Conservation (phyloP, 2,113 vertebrate genomes). For the Ardeotis arabs region DNA sequence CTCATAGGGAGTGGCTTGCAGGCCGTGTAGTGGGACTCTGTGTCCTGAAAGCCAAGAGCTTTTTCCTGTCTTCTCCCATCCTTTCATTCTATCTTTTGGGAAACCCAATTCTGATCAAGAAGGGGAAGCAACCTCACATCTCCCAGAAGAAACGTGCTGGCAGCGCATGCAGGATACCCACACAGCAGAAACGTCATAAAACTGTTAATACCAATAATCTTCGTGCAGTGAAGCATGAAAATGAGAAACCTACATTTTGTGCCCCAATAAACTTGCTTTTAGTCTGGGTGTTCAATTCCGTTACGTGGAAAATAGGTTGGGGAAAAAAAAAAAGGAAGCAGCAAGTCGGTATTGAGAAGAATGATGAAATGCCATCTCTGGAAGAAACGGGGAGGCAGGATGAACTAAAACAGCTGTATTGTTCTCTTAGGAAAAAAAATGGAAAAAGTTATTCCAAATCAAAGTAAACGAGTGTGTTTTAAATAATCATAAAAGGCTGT, state of each 20-base stretch:
- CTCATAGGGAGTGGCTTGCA: background rate
- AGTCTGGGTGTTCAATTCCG: background rate
- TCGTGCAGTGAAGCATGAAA: background rate
- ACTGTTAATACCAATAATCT: constrained; percentile 6
- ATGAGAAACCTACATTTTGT: constrained; percentile 25
- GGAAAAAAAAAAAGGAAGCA: background rate
- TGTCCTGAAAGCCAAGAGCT: background rate
- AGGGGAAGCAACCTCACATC: background rate
- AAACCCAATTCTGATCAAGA: background rate
- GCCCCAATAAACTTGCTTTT: constrained; percentile 24
- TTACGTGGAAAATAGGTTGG: constrained; percentile 2
- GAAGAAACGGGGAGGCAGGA: background rate
- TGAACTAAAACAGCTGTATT: background rate
- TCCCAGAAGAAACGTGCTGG: background rate
- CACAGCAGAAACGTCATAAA: background rate
- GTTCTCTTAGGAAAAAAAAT: background rate
- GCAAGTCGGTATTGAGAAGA: background rate
- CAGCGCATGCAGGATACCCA: background rate
- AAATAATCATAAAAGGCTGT: background rate
- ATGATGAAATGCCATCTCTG: background rate
- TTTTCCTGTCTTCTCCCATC: background rate
- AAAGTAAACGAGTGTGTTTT: background rate
- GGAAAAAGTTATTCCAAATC: background rate
- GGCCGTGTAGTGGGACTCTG: background rate
- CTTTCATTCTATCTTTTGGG: background rate